A percentile compares a stretch with the other conserved stretches of the same genome.
Conservation (phyloP, 2,797 vertebrate genomes). For the Mormyrops attenuatus region DNA sequence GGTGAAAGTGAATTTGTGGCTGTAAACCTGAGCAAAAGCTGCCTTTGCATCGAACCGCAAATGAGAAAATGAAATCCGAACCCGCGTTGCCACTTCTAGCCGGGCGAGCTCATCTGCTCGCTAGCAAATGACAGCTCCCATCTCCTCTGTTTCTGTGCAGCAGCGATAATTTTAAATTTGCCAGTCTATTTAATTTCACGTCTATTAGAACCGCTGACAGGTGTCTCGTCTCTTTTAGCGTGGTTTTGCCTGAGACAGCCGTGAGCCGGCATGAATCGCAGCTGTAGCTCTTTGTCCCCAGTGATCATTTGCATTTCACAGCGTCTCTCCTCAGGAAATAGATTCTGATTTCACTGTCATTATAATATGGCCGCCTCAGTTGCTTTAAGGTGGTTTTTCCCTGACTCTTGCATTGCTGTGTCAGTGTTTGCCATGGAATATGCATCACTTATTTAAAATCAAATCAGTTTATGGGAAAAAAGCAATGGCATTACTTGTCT, state of each 20-base stretch:
- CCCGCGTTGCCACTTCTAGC: neutral
- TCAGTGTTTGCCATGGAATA: neutral
- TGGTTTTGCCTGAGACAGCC: constrained; percentile 21
- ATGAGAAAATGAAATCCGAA: neutral
- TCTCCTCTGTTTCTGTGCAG: neutral
- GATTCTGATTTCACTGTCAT: neutral
- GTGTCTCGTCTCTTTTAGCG: neutral
- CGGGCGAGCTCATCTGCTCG: neutral
- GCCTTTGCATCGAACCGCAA: neutral
- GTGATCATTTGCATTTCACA: neutral
- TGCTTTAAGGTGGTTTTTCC: neutral
- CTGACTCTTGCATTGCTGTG: neutral
- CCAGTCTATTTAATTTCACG: constrained; percentile 11
- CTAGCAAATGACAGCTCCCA: neutral
- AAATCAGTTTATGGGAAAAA: neutral
- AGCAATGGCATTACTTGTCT: neutral
- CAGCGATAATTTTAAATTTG: neutral
- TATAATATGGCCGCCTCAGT: neutral
- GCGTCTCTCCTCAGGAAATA: neutral
- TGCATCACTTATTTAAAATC: neutral
- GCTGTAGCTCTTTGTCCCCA: constrained; percentile 31
- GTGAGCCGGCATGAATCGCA: constrained; percentile 48
- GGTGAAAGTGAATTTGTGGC: neutral
- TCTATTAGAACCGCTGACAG: neutral
- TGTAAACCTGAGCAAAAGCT: neutral